Base-by-base conservation (phyloP, 2,113 vertebrate genomes). In the Acanthisitta chloris region DNA sequence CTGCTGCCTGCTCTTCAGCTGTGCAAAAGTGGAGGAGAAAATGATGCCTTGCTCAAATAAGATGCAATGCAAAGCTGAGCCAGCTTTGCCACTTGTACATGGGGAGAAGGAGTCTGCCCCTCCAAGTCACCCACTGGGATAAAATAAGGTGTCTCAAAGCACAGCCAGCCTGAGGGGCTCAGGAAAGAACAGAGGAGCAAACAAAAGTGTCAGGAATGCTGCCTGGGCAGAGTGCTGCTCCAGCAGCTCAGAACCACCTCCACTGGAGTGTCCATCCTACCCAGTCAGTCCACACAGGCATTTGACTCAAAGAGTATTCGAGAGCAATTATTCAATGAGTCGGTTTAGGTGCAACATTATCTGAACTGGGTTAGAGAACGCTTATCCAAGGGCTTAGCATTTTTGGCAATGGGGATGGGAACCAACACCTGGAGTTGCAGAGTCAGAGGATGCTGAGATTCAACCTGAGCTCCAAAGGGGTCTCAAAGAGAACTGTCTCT, bases 371-470 rank as follows among this genome's bases (percentile, higher is more conserved):
- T 40, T 36, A 65, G 40, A 48, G 6, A 64, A 6, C 12, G 26
- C 28, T n/a, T 4, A 5, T 21, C 51, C 20, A 74, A 58, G 51
- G 49, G 26, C 43, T 90, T 0, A 0, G 55, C 38, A 6, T 69
- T 55, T 82, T 43, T 73, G 82, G 29, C 42, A 81, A 9, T 8
- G 12, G 16, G 49, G 76, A 83, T 34, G 38, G 34, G 17, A 88
- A 70, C 25, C 26, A 48, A 4, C 9, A 65, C 18, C 20, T 31
- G 36, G 12, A 12, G 9, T 2, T 67, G n/a, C 28, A 72, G 36
- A 64, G 34, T 8, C 66, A 82, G 40, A 58, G 17, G 15, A 36
- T 80, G 43, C 58, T 86, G 76, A 71, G 42, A 69, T 65, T 69
- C 65, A 73, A 6, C 45, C 42, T n/a, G 36, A 94, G 23, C 25